phyloP scores from a whole-genome alignment of 2,797 vertebrate genomes.

The Carduelis carduelis region DNA sequence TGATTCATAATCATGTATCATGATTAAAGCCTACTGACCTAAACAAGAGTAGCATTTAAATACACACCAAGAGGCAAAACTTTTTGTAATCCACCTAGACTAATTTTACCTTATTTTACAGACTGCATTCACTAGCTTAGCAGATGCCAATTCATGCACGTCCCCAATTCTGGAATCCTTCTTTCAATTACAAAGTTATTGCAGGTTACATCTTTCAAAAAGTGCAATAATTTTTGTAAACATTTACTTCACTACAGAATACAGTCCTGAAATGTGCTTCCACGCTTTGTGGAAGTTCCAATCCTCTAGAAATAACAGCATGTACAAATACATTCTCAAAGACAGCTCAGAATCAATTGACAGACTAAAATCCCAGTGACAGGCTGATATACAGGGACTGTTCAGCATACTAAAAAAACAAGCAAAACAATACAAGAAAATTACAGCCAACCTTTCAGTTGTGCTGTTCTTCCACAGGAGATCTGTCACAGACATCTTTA shows the following conservation, averaged over 20 bases:
- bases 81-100: neutral
- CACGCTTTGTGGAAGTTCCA: accelerated
- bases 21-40: neutral
- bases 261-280: neutral
- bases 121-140: neutral
- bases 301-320: neutral
- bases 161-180: neutral
- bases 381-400: neutral
- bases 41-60: neutral
- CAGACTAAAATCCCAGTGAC: neutral
- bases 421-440: neutral
- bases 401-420: neutral
- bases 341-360: neutral
- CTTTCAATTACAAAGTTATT: neutral
- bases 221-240: neutral
- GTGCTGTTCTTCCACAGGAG: neutral
- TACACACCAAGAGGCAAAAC: neutral
- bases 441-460: neutral
- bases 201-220: neutral
- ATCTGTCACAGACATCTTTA: neutral
- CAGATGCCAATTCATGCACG: neutral
- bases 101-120: neutral
- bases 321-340: neutral
- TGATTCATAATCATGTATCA: neutral
- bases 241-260: neutral